A percentile compares a stretch with the other conserved stretches of the same genome.
These are phyloP conservation scores for Lepidurus apus DNA, from an alignment of 1,140 invertebrate genomes.

Conservation along the genomic window DNA sequence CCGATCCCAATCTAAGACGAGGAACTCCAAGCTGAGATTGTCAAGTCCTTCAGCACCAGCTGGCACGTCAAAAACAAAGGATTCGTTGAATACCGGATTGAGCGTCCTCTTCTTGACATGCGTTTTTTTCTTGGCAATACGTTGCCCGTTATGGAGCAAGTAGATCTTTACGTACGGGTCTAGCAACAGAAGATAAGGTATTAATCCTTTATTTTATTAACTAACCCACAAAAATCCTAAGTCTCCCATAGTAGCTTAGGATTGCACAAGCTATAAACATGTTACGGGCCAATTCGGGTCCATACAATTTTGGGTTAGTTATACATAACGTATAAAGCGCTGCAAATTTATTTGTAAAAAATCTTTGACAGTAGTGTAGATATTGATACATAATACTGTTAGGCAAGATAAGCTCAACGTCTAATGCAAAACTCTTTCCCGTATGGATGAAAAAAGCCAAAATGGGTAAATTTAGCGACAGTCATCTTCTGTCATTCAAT, in stretches of 20 bases:
- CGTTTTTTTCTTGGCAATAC: conserved; percentile 98
- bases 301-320: no score
- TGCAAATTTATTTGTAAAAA: no score
- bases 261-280: background rate
- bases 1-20: conserved; percentile 92
- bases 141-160: conserved; percentile 90
- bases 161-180: conserved; percentile 92
- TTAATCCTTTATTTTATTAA: conserved; percentile 28
- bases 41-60: conserved; percentile 71
- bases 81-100: conserved; percentile 98
- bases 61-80: conserved; percentile 82
- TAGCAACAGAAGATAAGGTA: conserved; percentile 39
- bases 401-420: no score
- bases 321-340: no score
- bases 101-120: conserved; percentile 96
- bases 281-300: no score
- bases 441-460: no score
- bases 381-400: no score
- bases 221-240: background rate
- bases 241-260: background rate
- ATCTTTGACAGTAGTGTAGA: no score
- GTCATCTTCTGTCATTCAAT: no score
- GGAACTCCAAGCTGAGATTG: conserved; percentile 84
- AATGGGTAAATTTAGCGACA: no score
- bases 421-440: no score